Conservation (phyloP, 2,888 invertebrate genomes). For the Eucera pruinosa region DNA sequence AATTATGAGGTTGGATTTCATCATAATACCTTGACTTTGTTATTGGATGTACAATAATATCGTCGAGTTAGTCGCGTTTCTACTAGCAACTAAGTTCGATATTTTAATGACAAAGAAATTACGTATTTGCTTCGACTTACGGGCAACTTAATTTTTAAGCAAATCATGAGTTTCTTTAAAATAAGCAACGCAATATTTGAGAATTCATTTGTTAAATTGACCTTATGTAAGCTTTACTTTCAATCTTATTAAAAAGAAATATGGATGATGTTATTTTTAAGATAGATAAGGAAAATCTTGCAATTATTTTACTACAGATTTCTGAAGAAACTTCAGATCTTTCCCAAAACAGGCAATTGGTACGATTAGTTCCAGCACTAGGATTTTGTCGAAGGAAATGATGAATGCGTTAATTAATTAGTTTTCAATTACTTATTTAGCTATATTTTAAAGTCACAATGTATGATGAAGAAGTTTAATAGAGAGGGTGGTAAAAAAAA, state of each 20-base stretch:
- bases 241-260: slow-evolving; percentile 7
- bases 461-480: slow-evolving; percentile 53
- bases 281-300: slow-evolving; percentile 2
- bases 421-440: slow-evolving; percentile 69
- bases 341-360: slow-evolving; percentile 75
- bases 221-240: slow-evolving; percentile 10
- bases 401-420: slow-evolving; percentile 69
- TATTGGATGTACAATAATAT: slow-evolving; percentile 15
- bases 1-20: slow-evolving; percentile 33
- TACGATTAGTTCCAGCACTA: slow-evolving; percentile 71
- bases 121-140: slow-evolving; percentile 7
- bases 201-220: slow-evolving; percentile 24
- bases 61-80: slow-evolving; percentile 9
- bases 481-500: slow-evolving; percentile 36
- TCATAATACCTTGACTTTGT: slow-evolving; percentile 28
- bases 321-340: slow-evolving; percentile 34
- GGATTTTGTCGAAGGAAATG: slow-evolving; percentile 61
- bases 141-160: slow-evolving; percentile 26
- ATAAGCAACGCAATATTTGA: slow-evolving; percentile 6
- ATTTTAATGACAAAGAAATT: slow-evolving; percentile 24
- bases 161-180: slow-evolving; percentile 5
- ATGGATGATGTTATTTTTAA: slow-evolving; percentile 7
- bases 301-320: slow-evolving; percentile 12
- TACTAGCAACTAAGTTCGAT: slow-evolving; percentile 32
- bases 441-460: slow-evolving; percentile 64